Conservation (phyloP, 2,797 vertebrate species). For the Alauda arvensis region DNA sequence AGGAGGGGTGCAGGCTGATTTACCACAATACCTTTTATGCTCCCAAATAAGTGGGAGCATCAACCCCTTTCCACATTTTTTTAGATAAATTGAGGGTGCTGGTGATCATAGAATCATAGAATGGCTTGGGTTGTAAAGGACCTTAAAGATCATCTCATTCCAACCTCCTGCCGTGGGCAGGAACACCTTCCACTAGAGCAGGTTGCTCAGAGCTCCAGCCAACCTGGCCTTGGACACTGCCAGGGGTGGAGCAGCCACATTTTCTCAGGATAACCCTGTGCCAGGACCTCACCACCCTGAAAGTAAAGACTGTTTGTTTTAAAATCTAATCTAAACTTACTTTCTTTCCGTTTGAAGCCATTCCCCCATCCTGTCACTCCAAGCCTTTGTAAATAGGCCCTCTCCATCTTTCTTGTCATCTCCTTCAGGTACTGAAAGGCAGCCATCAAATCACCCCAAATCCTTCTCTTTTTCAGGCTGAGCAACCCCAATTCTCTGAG, state of each 20-base stretch:
- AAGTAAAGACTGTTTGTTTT: neutral
- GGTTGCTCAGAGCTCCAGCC: fast-evolving
- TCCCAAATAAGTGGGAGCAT: neutral
- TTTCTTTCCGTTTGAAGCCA: neutral
- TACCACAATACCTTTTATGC: fast-evolving
- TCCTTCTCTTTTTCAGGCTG: neutral
- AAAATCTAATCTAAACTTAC: neutral
- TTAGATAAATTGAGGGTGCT: neutral
- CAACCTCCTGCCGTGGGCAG: neutral
- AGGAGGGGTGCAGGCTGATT: neutral
- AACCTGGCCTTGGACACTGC: neutral
- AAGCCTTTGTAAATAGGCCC: neutral
- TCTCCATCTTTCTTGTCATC: neutral
- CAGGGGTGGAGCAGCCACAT: neutral
- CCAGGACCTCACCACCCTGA: neutral
- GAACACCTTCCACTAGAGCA: fast-evolving
- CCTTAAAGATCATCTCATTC: neutral
- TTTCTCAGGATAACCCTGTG: fast-evolving
- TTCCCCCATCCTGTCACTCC: too few relatives aligned
- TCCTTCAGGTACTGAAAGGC: neutral
- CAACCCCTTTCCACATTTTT: neutral
- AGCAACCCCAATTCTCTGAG: neutral
- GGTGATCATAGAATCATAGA: neutral
- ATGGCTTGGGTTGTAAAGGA: neutral
- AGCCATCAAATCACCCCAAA: neutral